Evolutionary conservation across 2,888 invertebrate species (phyloP), one percentile per base, ranked within the genome.

Genomic region (Protula sp.): DNA sequence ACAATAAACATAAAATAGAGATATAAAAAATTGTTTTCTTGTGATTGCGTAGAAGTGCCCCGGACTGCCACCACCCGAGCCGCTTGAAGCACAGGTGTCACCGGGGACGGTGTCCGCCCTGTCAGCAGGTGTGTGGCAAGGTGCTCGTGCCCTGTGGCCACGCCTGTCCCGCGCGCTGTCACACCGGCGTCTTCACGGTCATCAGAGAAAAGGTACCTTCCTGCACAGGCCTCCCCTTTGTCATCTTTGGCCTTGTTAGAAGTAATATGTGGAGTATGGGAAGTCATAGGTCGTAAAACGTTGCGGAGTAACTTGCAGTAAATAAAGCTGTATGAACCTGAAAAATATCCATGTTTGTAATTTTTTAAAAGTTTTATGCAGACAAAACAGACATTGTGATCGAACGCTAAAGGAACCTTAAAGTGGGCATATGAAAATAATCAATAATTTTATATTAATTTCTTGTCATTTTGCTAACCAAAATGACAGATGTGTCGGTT

Each of bases 51-150:
- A 38, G 38, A 38, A 38, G 87, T 53, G 88, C 89, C 38, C 87
- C 92, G 2, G 88, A 89, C 75, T 95, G 95, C 81, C 91, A 93
- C 70, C 95, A 95, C 78, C 75, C 83, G 2, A 83, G 84, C 63
- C 86, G 89, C 61, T 87, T 88, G 90, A 78, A 81, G 84, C 50
- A 85, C 84, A 61, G 77, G 26, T 84, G 84, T 68, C 84, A 84
- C 79, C 86, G 88, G 27, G 88, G 88, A 85, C 88, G 71, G 77
- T 88, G 54, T 66, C 79, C 93, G 0, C 87, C 89, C 0, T 95
- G 95, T 75, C 85, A 83, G 63, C 88, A 91, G 71, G 82, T 86
- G 47, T 95, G 95, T 78, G 84, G 84, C 9, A 72, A 71, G 51
- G 56, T 60, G 2, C 67, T 76, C 22, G 45, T 62, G 1, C 53